Percentiles rank a stretch among this genome's conserved stretches.
Conservation (phyloP, 2,113 vertebrate genomes). For the Solea solea region DNA sequence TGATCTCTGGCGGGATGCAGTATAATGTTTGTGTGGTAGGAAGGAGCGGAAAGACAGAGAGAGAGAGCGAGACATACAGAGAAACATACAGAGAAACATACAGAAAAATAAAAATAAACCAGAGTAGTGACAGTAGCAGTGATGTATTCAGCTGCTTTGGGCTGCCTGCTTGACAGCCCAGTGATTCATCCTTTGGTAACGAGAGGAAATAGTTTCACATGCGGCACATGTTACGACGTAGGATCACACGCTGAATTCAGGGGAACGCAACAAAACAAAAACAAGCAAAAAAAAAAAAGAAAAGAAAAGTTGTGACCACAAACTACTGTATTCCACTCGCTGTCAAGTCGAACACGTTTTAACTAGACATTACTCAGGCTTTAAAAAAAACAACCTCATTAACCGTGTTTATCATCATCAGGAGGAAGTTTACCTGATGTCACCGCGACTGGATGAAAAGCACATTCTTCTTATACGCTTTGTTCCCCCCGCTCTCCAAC, state of each 20-base stretch:
- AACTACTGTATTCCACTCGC: neutral
- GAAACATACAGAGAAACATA: too few species aligned
- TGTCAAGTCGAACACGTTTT: constrained; percentile 6
- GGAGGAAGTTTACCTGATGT: constrained; percentile 37
- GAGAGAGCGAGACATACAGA: neutral
- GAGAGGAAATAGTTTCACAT: constrained; percentile 21
- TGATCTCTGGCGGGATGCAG: constrained; percentile 8
- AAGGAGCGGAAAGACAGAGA: neutral
- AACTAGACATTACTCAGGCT: constrained; percentile 41
- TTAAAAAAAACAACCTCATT: constrained; percentile 34
- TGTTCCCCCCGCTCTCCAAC: constrained; percentile 27
- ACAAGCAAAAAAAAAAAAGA: too few species aligned
- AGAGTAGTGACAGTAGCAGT: neutral
- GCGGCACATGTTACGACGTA: constrained; percentile 6
- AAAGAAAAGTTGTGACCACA: neutral
- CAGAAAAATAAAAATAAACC: neutral
- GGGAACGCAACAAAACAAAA: too few species aligned
- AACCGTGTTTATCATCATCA: constrained; percentile 45
- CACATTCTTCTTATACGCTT: constrained; percentile 11
- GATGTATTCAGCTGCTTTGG: constrained; percentile 1
- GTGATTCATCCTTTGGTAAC: constrained; percentile 44
- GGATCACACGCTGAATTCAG: neutral
- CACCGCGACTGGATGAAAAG: constrained; percentile 42
- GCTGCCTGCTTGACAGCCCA: constrained; percentile 16
- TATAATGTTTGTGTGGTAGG: neutral